Conservation (phyloP, 2,797 vertebrate genomes). For the Acestrorhynchus altus region DNA sequence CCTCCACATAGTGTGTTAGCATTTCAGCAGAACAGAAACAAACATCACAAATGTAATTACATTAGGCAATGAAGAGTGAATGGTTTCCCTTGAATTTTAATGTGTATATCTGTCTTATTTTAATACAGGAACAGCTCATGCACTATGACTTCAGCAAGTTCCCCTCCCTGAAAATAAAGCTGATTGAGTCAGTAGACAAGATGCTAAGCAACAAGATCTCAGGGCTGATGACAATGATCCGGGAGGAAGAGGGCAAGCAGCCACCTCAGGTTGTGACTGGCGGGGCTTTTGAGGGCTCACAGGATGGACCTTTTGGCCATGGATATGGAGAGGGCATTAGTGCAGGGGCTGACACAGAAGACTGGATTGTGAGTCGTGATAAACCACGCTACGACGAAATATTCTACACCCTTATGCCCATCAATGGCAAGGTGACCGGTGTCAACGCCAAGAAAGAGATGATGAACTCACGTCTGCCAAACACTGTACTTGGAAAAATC, state of each 20-base stretch:
- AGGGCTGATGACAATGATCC: conserved; percentile 88
- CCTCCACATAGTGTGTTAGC: conserved; percentile 2
- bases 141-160: conserved; percentile 96
- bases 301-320: conserved; percentile 91
- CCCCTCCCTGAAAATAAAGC: conserved; percentile 91
- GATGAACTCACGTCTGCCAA: conserved; percentile 95
- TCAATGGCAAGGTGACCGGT: conserved; percentile 94
- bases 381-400: conserved; percentile 97
- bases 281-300: conserved; percentile 92
- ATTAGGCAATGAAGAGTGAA: not conserved
- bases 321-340: conserved; percentile 95
- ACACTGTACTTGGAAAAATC: conserved; percentile 95
- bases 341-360: conserved; percentile 90
- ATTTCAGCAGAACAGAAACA: conserved; percentile 12
- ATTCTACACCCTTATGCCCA: conserved; percentile 94
- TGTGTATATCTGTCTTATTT: conserved; percentile 46
- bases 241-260: conserved; percentile 87
- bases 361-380: conserved; percentile 95
- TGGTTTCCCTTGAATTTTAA: too few relatives aligned
- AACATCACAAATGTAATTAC: not conserved
- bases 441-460: conserved; percentile 97
- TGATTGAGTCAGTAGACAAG: conserved; percentile 94
- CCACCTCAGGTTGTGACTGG: conserved; percentile 87
- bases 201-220: conserved; percentile 94
- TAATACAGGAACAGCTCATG: conserved; percentile 88